Evolutionary conservation across 2,888 invertebrate genomes (phyloP).

Genomic region (Thera obeliscata): DNA sequence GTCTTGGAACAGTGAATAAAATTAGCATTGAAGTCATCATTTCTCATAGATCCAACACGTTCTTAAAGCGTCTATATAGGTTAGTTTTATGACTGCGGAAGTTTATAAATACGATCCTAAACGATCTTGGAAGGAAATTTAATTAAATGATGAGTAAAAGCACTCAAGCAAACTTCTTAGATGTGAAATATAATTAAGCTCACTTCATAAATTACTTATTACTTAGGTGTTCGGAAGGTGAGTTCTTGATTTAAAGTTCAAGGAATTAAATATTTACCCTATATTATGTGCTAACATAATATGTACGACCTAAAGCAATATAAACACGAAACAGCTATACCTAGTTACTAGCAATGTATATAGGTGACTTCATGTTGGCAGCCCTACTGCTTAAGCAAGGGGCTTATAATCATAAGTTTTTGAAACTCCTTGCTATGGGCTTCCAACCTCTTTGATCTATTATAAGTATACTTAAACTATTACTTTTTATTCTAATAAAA

Average conservation of each 20-base stretch:
- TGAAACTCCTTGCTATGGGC: too few species aligned
- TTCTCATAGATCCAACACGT: constrained; percentile 15
- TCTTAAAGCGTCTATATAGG: background rate
- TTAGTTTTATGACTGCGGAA: constrained; percentile 6
- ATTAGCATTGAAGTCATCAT: constrained; percentile 15
- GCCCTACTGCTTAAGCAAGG: too few species aligned
- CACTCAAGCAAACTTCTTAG: constrained; percentile 12
- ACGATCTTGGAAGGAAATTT: constrained; percentile 8
- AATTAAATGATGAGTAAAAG: constrained; percentile 22
- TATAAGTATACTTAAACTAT: too few species aligned
- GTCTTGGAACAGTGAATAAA: constrained; percentile 10
- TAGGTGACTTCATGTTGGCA: too few species aligned
- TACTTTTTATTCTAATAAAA: too few species aligned
- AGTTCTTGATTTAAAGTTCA: background rate
- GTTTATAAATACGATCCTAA: constrained; percentile 8
- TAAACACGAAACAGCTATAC: background rate
- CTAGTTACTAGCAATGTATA: too few species aligned
- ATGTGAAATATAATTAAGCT: constrained; percentile 20
- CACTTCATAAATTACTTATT: constrained; percentile 4
- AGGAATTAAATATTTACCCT: background rate
- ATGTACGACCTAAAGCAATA: background rate
- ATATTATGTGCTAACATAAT: background rate
- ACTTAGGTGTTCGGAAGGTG: constrained; percentile 3
- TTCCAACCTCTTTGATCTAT: too few species aligned
- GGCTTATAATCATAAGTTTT: too few species aligned